Base-by-base conservation (phyloP, 2,888 invertebrate species). In the Eudasyphora cyanicolor region DNA sequence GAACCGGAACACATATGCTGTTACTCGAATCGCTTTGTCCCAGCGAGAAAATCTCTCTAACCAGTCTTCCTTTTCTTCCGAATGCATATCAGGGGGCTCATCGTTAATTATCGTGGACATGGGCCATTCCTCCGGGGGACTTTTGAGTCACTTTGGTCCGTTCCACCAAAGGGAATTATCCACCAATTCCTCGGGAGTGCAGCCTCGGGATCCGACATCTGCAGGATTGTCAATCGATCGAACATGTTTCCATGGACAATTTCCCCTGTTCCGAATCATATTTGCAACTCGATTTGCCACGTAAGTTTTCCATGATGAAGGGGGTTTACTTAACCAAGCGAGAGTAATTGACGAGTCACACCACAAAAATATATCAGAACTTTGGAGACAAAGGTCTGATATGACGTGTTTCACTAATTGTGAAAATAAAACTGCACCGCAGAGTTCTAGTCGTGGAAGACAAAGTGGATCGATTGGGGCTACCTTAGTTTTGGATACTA, bases 401-500 rank as follows among this genome's bases (percentile, higher is more conserved):
- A n/a, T n/a, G 2, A 60, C 14, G 21, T 74, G 57, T 45, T 74
- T 17, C 0, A 80, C n/a, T 17, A 81, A 45, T 35, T 84, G 78
- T 1, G 80, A 51, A 69, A 87, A 42, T 6, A 86, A 45, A n/a
- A 85, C 71, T 0, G 85, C 82, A 0, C 78, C 85, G 24, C 82
- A 85, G 0, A 85, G 79, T 24, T 85, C 85, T 19, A 85, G 24
- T 32, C 82, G 70, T 2, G 84, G 84, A 0, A 86, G 21, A 19
- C 79, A 77, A 6, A 86, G n/a, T 24, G 84, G 54, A 1, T 82
- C 32, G 1, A 85, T 57, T 1, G 86, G 85, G 2, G 85, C 83
- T 5, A 85, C 81, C 19, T 82, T 86, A 0, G 71, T 77, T 70
- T 86, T 85, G 6, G 85, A 71, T 1, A 64, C 69, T 5, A 83